These are phyloP conservation scores for Liolophura sinensis DNA, from an alignment of 1,140 invertebrate species.

Conservation along the genomic window DNA sequence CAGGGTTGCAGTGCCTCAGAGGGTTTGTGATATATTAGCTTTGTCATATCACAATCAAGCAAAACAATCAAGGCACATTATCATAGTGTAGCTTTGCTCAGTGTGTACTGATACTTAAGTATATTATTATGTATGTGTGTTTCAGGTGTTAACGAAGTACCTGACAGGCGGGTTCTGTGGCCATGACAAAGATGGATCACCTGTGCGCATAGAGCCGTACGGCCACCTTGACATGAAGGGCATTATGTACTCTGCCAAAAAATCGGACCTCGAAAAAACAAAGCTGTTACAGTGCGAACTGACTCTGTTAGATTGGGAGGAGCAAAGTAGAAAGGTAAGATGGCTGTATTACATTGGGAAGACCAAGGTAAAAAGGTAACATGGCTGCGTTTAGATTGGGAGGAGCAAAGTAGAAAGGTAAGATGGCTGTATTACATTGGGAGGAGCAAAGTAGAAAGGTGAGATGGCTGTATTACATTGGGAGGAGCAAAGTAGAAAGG, in stretches of 20 bases:
- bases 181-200: slow-evolving; percentile 82
- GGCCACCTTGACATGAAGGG: slow-evolving; percentile 64
- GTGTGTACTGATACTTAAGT: not conserved
- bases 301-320: slow-evolving; percentile 33
- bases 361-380: no score
- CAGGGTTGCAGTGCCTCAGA: not conserved
- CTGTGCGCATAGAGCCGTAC: slow-evolving; percentile 60
- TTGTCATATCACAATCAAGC: not conserved
- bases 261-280: slow-evolving; percentile 65
- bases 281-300: slow-evolving; percentile 47
- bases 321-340: slow-evolving; percentile 38
- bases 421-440: no score
- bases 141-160: slow-evolving; percentile 66
- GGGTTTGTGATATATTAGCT: not conserved
- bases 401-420: no score
- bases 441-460: slow-evolving; percentile 24
- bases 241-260: slow-evolving; percentile 74
- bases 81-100: not conserved
- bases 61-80: not conserved
- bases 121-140: not conserved
- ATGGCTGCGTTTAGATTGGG: no score
- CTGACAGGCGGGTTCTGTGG: slow-evolving; percentile 78
- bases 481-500: slow-evolving; percentile 38
- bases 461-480: slow-evolving; percentile 36
- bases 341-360: slow-evolving; percentile 4